Conservation (phyloP, 53 echinoderm and acorn worm species). For the Echinarachnius parma region DNA sequence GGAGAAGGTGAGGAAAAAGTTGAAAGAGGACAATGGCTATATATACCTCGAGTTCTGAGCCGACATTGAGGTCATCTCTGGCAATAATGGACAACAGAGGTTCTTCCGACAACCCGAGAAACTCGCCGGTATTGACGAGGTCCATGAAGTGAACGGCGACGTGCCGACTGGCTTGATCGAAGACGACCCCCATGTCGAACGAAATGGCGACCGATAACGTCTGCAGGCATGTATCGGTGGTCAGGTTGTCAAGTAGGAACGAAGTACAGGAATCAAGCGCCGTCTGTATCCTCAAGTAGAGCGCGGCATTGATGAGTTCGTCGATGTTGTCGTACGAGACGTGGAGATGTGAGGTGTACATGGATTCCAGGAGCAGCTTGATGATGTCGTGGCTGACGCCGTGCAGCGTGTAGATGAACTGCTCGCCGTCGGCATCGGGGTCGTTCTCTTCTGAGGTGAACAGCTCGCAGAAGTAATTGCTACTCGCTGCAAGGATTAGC, state of each 20-base stretch:
- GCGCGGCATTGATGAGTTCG: conserved; percentile 69
- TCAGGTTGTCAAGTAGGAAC: conserved; percentile 68
- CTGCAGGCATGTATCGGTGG: conserved; percentile 56
- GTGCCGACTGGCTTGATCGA: conserved; percentile 56
- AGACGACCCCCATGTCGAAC: conserved; percentile 69
- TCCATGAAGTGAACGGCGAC: conserved; percentile 61
- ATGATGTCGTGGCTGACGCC: conserved; percentile 74
- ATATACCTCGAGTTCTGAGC: conserved; percentile 72
- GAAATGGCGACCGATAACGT: conserved; percentile 63
- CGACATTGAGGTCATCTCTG: conserved; percentile 76
- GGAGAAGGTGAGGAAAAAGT: too few species aligned
- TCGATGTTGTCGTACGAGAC: conserved; percentile 70
- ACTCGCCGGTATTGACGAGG: conserved; percentile 52
- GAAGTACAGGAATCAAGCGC: conserved; percentile 66
- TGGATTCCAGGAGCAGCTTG: conserved; percentile 70
- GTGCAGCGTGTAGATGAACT: conserved; percentile 78
- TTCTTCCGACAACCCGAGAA: conserved; percentile 60
- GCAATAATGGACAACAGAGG: conserved; percentile 53
- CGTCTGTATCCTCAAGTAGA: conserved; percentile 64
- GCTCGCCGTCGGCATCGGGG: conserved; percentile 55
- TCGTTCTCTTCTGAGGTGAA: conserved; percentile 62
- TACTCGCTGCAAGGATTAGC: conserved; percentile 79
- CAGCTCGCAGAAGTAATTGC: conserved; percentile 76
- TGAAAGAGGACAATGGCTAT: too few species aligned
- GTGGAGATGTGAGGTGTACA: conserved; percentile 75